Conservation (phyloP, 2,888 invertebrate species). For the Atrina japonica region DNA sequence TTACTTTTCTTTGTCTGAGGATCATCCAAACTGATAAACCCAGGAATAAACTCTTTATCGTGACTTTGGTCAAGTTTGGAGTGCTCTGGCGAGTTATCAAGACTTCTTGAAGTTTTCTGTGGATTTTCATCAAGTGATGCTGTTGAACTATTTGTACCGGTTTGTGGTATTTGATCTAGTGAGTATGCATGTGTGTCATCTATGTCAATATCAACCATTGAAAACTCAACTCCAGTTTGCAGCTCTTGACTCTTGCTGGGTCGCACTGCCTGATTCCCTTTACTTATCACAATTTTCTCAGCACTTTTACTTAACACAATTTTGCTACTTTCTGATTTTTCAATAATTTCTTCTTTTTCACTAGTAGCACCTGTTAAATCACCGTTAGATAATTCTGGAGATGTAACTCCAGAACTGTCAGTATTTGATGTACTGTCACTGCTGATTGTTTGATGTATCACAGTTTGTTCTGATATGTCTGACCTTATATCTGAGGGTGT, state of each 20-base stretch:
- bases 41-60: constrained; percentile 74
- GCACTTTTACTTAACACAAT: constrained; percentile 69
- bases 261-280: constrained; percentile 86
- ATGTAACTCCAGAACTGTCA: constrained; percentile 50
- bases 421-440: constrained; percentile 54
- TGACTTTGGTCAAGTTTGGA: constrained; percentile 48
- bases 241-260: constrained; percentile 93
- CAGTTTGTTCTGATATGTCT: constrained; percentile 60
- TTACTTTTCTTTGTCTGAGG: constrained; percentile 53
- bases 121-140: constrained; percentile 14
- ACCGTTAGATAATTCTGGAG: constrained; percentile 41
- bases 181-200: constrained; percentile 97
- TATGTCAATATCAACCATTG: constrained; percentile 93
- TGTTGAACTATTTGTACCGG: constrained; percentile 28
- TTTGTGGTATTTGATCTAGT: constrained; percentile 84
- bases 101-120: constrained; percentile 55
- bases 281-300: constrained; percentile 64
- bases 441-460: constrained; percentile 56
- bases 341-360: constrained; percentile 1
- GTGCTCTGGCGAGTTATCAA: constrained; percentile 64
- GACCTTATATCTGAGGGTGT: constrained; percentile 60
- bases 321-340: constrained; percentile 25
- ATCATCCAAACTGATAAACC: constrained; percentile 73
- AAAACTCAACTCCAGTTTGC: constrained; percentile 88
- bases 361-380: constrained; percentile 17